Base-by-base conservation (phyloP, 2,797 vertebrate species). In the Lagorchestes hirsutus region DNA sequence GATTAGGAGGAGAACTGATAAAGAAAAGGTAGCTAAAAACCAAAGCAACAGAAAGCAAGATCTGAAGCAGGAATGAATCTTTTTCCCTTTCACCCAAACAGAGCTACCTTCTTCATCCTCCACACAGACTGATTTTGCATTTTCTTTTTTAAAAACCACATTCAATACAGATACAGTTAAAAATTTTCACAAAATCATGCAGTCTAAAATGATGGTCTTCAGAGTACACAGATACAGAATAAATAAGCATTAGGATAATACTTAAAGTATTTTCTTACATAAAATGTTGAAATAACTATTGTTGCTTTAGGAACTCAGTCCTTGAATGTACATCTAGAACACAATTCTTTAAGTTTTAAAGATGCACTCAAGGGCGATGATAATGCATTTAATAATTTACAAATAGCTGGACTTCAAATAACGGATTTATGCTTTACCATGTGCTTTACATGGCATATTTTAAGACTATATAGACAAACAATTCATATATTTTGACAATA, bases 331-430 rank as follows among this genome's bases (percentile, higher is more conserved):
- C n/a, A 46, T 24, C 8, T 82, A 82, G n/a, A 82, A 24, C 18
- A 82, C 67, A 82, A 82, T 82, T 46, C 67, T 82, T 82, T 82
- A n/a, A 74, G 62, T n/a, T 74, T 40, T 74, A 74, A 74, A 74
- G 40, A 46, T 74, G 62, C 18, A 5, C 29, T 82, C 16, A 46
- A 40, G 40, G 29, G 40, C 10, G 31, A 24, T 27, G 4, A 18
- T 46, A 6, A 2, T 82, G 74, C 22, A 82, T 82, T 24, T 82
- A 46, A 82, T 82, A 82, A 82, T 46, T 46, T 14, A 82, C 22
- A 82, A 82, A 46, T 46, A 82, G 46, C 16, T 18, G 14, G 34
- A 40, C 16, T 12, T 18, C 34, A 74, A 67, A 18, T 22, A 18
- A 74, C 27, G 40, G 40, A 50, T 50, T 87, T 27, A 50, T 87